A percentile compares a stretch with the other conserved stretches of the same genome.
These are phyloP conservation scores for Osmerus eperlanus DNA, from an alignment of 2,113 vertebrate genomes.

Conservation along the genomic window DNA sequence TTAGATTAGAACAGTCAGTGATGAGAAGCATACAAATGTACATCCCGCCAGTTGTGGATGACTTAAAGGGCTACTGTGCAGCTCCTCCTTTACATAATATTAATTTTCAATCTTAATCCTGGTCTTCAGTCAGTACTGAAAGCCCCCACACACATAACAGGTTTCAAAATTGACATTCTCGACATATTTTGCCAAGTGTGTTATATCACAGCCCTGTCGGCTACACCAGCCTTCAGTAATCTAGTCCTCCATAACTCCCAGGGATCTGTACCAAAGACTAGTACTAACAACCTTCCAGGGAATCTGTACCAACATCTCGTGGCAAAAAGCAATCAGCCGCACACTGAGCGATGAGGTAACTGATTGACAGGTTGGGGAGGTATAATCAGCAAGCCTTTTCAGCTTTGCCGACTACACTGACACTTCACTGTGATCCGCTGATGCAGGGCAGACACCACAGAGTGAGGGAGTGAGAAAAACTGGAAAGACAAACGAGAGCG, in stretches of 20 bases:
- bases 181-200: neutral
- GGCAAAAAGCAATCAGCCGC: neutral
- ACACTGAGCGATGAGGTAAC: neutral
- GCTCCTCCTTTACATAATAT: too few species aligned
- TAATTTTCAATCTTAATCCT: too few species aligned
- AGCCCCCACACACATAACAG: too few species aligned
- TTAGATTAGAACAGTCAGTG: too few species aligned
- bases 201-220: neutral
- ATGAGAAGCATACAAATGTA: too few species aligned
- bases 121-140: too few species aligned
- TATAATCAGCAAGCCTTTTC: neutral
- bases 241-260: neutral
- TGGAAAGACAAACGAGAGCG: neutral
- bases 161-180: too few species aligned
- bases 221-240: neutral
- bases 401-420: neutral
- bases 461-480: neutral
- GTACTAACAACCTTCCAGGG: neutral
- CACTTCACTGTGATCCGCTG: neutral
- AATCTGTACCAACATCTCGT: neutral
- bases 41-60: too few species aligned
- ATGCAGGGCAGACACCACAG: neutral
- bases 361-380: constrained; percentile 1
- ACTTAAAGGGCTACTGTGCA: too few species aligned
- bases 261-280: too few species aligned